Percentiles rank a stretch among this genome's conserved stretches.
phyloP scores from a whole-genome alignment of 2,888 invertebrate genomes.

The Oxystoma pomonae region DNA sequence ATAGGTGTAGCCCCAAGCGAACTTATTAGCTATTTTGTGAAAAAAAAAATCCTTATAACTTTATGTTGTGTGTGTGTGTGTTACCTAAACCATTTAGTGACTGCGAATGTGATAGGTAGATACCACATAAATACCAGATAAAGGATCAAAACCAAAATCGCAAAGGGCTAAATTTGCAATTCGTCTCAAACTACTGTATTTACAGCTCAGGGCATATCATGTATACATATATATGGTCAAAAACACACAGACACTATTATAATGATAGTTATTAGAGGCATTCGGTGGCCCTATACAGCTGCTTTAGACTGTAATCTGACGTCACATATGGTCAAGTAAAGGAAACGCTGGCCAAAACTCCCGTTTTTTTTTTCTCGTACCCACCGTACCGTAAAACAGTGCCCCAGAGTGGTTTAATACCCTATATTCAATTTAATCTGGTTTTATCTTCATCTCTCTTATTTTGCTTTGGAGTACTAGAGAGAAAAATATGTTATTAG shows the following conservation, averaged over 20 bases:
- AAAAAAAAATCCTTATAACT: too few relatives aligned
- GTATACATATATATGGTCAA: not conserved
- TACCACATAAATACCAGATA: too few relatives aligned
- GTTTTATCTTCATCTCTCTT: not conserved
- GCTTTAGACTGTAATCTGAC: not conserved
- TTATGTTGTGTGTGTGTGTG: too few relatives aligned
- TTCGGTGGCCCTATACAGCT: not conserved
- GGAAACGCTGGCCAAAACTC: not conserved
- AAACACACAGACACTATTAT: not conserved
- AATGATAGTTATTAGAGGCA: not conserved
- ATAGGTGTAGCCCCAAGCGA: too few relatives aligned
- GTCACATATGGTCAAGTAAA: not conserved
- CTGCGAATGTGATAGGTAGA: too few relatives aligned
- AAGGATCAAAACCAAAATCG: not conserved
- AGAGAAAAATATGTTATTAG: not conserved
- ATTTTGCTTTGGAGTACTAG: not conserved
- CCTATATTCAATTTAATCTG: not conserved
- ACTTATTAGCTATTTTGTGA: too few relatives aligned
- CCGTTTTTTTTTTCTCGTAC: not conserved
- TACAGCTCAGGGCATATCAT: not conserved
- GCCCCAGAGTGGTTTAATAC: not conserved
- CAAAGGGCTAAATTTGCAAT: not conserved
- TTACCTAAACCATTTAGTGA: too few relatives aligned
- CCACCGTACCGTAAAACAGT: not conserved
- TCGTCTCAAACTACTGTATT: not conserved